Evolutionary conservation across 2,888 invertebrate genomes (phyloP).

Genomic region (Xanthia icteritia): DNA sequence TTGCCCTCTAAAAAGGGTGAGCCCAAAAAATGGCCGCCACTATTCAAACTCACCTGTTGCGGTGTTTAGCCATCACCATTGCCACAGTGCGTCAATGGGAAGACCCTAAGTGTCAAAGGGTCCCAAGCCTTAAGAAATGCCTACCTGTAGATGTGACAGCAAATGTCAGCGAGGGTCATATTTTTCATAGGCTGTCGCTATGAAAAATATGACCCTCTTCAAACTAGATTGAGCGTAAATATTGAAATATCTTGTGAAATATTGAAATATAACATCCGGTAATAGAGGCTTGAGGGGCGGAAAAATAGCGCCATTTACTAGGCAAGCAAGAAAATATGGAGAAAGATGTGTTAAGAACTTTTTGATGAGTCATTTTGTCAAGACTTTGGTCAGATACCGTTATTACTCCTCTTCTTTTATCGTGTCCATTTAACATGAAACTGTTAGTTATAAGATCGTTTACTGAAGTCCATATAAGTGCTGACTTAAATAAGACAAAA

Average conservation of each 20-base stretch:
- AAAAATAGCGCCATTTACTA: constrained; percentile 27
- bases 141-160: constrained; percentile 57
- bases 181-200: too few species aligned
- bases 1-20: constrained; percentile 43
- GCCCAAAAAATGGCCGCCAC: constrained; percentile 30
- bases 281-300: constrained; percentile 31
- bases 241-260: constrained; percentile 59
- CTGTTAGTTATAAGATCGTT: neutral
- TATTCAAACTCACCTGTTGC: constrained; percentile 52
- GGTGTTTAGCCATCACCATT: constrained; percentile 42
- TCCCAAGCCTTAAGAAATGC: constrained; percentile 40
- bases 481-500: neutral
- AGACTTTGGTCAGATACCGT: neutral
- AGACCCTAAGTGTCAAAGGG: constrained; percentile 42
- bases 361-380: constrained; percentile 4
- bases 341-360: neutral
- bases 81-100: constrained; percentile 49
- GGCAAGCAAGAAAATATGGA: constrained; percentile 19
- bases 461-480: neutral
- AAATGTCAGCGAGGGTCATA: too few species aligned
- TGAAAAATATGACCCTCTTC: constrained; percentile 61
- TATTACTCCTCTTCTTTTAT: neutral
- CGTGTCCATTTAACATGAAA: neutral
- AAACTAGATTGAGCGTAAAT: constrained; percentile 64
- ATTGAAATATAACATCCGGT: constrained; percentile 62